A percentile compares a stretch with the other conserved stretches of the same genome.
Evolutionary conservation across 2,113 vertebrate genomes (phyloP).

Genomic region (Phylloscopus trochilus): DNA sequence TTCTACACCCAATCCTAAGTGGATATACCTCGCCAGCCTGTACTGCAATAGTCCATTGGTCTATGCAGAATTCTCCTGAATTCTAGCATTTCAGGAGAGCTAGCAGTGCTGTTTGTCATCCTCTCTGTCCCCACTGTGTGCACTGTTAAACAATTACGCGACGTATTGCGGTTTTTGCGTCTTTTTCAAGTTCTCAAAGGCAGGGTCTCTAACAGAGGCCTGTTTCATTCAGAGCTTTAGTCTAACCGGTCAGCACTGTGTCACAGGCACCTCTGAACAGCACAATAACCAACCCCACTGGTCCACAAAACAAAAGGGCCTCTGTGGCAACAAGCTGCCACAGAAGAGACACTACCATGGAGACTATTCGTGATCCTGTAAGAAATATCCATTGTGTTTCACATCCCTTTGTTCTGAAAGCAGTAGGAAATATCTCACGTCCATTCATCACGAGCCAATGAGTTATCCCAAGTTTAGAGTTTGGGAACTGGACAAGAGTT

Average conservation of each 20-base stretch:
- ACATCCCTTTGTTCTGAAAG: slow-evolving; percentile 46
- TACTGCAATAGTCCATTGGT: rapidly evolving
- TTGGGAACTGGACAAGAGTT: neutral
- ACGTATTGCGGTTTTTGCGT: neutral
- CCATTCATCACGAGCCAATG: slow-evolving; percentile 37
- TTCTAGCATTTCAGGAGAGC: neutral
- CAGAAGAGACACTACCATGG: slow-evolving; percentile 59
- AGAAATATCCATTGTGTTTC: slow-evolving; percentile 61
- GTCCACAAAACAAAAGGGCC: slow-evolving; percentile 59
- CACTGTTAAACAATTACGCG: neutral
- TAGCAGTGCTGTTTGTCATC: neutral
- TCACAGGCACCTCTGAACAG: slow-evolving; percentile 45
- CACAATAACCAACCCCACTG: slow-evolving; percentile 59
- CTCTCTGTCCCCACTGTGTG: neutral
- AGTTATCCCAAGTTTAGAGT: neutral
- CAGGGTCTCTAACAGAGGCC: slow-evolving; percentile 16
- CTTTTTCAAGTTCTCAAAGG: slow-evolving; percentile 22
- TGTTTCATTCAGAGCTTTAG: slow-evolving; percentile 31
- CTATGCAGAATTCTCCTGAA: neutral
- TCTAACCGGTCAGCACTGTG: slow-evolving; percentile 36
- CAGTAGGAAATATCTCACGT: slow-evolving; percentile 51
- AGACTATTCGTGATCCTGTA: slow-evolving; percentile 56
- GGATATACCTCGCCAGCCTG: rapidly evolving
- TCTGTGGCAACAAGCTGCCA: slow-evolving; percentile 60
- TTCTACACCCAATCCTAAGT: neutral